Evolutionary conservation across 2,888 invertebrate species (phyloP), one percentile per base, ranked within the genome.

Genomic region (Seladonia tumulorum): DNA sequence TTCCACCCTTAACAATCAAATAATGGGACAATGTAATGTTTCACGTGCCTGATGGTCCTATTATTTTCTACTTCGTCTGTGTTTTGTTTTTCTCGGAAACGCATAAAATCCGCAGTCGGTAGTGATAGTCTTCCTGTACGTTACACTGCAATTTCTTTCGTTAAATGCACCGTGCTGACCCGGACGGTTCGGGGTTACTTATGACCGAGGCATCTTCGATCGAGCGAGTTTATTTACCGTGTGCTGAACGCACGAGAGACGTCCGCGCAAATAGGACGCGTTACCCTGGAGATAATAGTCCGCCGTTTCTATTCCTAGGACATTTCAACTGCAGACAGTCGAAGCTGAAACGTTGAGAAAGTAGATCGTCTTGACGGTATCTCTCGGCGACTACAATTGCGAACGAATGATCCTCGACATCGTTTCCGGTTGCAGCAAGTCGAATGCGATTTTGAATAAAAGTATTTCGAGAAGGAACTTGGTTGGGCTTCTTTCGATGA

Each of bases 141-240:
- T 57, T 68, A 29, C 45, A 16, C 16, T 45, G 45, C 25, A 76
- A 73, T 79, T 74, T 53, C 60, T 60, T 70, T 77, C n/a, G 22
- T 29, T 79, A 76, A 87, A 78, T 79, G 63, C 81, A 71, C 57
- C 77, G 70, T 53, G 47, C 53, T 70, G 47, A 68, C 75, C 70
- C 29, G 42, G 25, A 25, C 63, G 3, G 53, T 53, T 53, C 70
- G 42, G 42, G 35, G 66, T 74, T 82, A 86, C 70, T 42, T 74
- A 70, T 22, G 25, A 29, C 70, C 70, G 63, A 86, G 74, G 79
- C 75, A 76, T 77, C 76, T 76, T 42, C 77, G 70, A 77, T 42
- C 72, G 63, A 66, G 75, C 45, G 18, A 60, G 73, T 47, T 74
- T 63, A 79, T 66, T 39, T 60, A 7, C 25, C 75, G 60, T 35